A percentile compares a stretch with the other conserved stretches of the same genome.
Evolutionary conservation across 2,113 vertebrate species (phyloP).

Genomic region (Sinocyclocheilus anshuiensis): DNA sequence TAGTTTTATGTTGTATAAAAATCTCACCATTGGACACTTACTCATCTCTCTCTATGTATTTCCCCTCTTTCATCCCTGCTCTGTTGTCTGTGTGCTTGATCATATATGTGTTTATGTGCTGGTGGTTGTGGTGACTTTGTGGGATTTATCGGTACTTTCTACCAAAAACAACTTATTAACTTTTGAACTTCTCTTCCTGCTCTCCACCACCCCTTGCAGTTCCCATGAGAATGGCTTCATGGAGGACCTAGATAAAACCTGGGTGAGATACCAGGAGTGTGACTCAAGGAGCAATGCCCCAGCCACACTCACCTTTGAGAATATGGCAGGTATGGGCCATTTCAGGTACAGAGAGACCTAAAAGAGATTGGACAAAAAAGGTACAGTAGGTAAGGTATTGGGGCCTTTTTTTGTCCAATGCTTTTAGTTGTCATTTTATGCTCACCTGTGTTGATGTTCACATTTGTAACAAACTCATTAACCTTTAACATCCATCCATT

Average conservation of each 20-base stretch:
- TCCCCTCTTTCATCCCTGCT: slow-evolving; percentile 48
- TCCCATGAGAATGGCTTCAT: slow-evolving; percentile 98
- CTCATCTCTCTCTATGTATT: slow-evolving; percentile 67
- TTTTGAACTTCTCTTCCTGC: slow-evolving; percentile 65
- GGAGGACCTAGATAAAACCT: slow-evolving; percentile 98
- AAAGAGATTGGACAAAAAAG: slow-evolving; percentile 82
- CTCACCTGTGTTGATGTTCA: slow-evolving; percentile 61
- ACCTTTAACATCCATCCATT: slow-evolving; percentile 25
- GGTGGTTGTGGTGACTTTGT: slow-evolving; percentile 58
- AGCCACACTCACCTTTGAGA: slow-evolving; percentile 97
- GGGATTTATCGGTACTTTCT: slow-evolving; percentile 60
- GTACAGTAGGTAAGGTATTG: slow-evolving; percentile 79
- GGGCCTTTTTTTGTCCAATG: slow-evolving; percentile 81
- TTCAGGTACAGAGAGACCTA: slow-evolving; percentile 65
- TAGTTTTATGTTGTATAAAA: slow-evolving; percentile 62
- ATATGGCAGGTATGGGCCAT: slow-evolving; percentile 92
- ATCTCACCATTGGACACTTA: slow-evolving; percentile 64
- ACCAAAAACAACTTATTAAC: slow-evolving; percentile 58
- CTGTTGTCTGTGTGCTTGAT: slow-evolving; percentile 56
- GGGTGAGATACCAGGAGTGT: slow-evolving; percentile 98
- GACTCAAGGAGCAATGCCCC: slow-evolving; percentile 98
- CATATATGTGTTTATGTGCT: slow-evolving; percentile 55
- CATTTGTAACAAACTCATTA: slow-evolving; percentile 41
- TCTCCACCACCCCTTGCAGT: slow-evolving; percentile 71
- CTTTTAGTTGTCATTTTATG: slow-evolving; percentile 67